These are phyloP conservation scores for Lucinisca nassula DNA, from an alignment of 2,888 invertebrate genomes.

Conservation along the genomic window DNA sequence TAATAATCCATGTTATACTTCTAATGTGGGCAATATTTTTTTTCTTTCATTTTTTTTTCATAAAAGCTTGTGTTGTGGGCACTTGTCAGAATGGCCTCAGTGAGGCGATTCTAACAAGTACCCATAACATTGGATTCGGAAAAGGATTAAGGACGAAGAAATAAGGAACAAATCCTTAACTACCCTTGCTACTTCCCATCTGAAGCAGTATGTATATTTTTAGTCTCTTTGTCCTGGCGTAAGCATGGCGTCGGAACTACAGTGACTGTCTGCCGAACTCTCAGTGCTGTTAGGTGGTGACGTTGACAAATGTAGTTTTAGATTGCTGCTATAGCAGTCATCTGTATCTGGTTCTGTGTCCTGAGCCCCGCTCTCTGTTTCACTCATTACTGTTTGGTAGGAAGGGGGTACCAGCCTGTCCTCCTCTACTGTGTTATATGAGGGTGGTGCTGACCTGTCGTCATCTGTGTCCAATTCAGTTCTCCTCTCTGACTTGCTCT, in stretches of 20 bases:
- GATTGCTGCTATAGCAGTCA: slow-evolving; percentile 37
- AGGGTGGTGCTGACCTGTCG: slow-evolving; percentile 17
- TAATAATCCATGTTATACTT: no score
- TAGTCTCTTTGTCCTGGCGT: slow-evolving; percentile 21
- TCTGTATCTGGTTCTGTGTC: slow-evolving; percentile 67
- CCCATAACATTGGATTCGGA: no score
- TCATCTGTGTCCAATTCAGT: slow-evolving; percentile 6
- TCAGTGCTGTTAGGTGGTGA: slow-evolving; percentile 71
- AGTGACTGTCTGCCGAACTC: slow-evolving; percentile 78
- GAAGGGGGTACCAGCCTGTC: slow-evolving; percentile 31
- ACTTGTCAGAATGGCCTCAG: no score
- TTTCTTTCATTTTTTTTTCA: no score
- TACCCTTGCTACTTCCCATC: no score
- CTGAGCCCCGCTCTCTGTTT: slow-evolving; percentile 50
- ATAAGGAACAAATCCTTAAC: no score
- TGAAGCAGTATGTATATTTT: no score
- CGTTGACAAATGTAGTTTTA: slow-evolving; percentile 63
- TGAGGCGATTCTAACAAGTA: no score
- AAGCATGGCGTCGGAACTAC: slow-evolving; percentile 77
- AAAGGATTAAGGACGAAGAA: no score
- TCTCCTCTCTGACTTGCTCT: background rate
- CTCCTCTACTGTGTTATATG: slow-evolving; percentile 18
- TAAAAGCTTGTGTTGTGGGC: no score
- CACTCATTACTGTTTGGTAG: slow-evolving; percentile 60
- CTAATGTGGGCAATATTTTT: no score